Conservation (phyloP, 1,140 invertebrate species). For the Theocolax elegans region DNA sequence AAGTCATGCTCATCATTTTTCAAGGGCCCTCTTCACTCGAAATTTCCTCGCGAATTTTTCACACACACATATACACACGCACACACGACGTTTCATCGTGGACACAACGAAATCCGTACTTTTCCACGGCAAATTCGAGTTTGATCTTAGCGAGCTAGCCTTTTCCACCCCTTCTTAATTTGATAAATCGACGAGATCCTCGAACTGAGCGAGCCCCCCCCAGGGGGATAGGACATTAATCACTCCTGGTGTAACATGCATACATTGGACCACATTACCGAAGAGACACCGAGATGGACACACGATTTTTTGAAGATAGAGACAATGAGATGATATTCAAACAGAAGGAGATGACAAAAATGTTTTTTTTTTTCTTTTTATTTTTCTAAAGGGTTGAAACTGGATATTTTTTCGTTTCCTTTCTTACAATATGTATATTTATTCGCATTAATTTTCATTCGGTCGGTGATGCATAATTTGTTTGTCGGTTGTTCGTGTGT, state of each 20-base stretch:
- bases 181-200: conserved; percentile 67
- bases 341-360: too few species aligned
- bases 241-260: conserved; percentile 61
- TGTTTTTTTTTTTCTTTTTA: too few species aligned
- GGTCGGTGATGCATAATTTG: too few species aligned
- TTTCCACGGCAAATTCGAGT: conserved; percentile 62
- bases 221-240: conserved; percentile 59
- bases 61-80: conserved; percentile 2
- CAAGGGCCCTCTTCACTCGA: conserved; percentile 43
- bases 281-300: conserved; percentile 36
- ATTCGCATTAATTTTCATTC: too few species aligned
- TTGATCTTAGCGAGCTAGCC: conserved; percentile 67
- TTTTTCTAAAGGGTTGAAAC: too few species aligned
- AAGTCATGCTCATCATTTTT: conserved; percentile 60
- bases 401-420: too few species aligned
- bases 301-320: too few species aligned
- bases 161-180: conserved; percentile 68
- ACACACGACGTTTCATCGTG: conserved; percentile 37
- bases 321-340: too few species aligned
- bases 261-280: conserved; percentile 65
- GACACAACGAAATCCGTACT: conserved; percentile 52
- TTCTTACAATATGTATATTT: too few species aligned
- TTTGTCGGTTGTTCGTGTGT: too few species aligned
- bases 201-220: conserved; percentile 51
- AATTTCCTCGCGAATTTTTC: conserved; percentile 56